phyloP scores from a whole-genome alignment of 2,113 vertebrate species.

The Phrynosoma blainvillii region DNA sequence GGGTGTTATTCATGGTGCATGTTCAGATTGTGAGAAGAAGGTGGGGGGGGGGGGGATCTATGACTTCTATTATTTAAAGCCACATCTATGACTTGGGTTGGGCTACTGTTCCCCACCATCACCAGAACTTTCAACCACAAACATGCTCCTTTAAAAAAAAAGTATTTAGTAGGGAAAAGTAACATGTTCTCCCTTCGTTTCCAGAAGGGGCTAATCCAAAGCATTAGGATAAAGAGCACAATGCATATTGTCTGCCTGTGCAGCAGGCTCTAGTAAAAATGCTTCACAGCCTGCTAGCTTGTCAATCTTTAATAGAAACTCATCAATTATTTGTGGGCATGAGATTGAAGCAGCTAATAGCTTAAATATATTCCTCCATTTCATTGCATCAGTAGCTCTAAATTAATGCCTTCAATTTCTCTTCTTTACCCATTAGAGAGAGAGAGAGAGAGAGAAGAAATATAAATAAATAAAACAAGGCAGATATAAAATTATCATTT shows the following conservation, averaged over 20 bases:
- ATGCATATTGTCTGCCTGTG: constrained; percentile 73
- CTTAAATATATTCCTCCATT: constrained; percentile 86
- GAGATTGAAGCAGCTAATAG: constrained; percentile 88
- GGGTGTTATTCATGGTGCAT: background rate
- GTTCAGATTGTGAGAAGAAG: background rate
- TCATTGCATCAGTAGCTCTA: constrained; percentile 85
- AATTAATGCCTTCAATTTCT: constrained; percentile 76
- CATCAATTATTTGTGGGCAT: constrained; percentile 89
- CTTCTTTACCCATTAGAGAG: constrained; percentile 71
- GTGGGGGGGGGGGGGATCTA: background rate
- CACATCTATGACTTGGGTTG: background rate
- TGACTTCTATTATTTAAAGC: background rate
- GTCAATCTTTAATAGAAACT: constrained; percentile 89
- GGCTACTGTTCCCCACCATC: constrained; percentile 28
- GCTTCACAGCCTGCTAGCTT: constrained; percentile 80
- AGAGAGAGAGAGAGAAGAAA: constrained; percentile 68
- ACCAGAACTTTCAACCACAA: background rate
- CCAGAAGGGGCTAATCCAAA: constrained; percentile 66
- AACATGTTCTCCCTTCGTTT: constrained; percentile 51
- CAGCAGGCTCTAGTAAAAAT: constrained; percentile 82
- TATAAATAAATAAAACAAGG: constrained; percentile 68
- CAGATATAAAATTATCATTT: constrained; percentile 73
- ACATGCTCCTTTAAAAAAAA: background rate
- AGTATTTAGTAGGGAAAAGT: constrained; percentile 56
- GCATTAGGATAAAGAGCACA: constrained; percentile 70